phyloP scores from a whole-genome alignment of 53 echinoderm and acorn worm genomes.

The Echinometra lucunter region DNA sequence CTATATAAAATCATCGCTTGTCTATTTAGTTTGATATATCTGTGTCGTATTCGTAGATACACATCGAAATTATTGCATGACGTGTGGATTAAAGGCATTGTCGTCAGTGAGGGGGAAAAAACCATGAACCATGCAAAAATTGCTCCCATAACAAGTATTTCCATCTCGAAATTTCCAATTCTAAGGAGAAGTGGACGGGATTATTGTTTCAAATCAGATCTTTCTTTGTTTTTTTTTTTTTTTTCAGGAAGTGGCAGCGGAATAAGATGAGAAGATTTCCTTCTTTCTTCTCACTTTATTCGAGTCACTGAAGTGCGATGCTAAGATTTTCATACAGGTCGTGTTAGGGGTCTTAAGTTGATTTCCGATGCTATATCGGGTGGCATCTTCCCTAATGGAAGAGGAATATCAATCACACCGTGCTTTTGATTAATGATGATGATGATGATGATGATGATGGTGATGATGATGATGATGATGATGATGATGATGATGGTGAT shows the following conservation, averaged over 20 bases:
- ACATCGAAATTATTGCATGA: slow-evolving; percentile 57
- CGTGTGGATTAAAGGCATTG: slow-evolving; percentile 36
- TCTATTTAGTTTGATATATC: neutral
- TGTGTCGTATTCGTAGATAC: slow-evolving; percentile 16
- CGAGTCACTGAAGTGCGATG: neutral
- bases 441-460: too few species aligned
- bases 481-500: too few species aligned
- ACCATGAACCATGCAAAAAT: neutral
- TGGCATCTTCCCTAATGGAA: neutral
- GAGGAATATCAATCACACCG: neutral
- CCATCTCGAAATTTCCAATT: slow-evolving; percentile 2
- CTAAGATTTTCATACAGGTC: neutral
- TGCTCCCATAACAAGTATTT: slow-evolving; percentile 1
- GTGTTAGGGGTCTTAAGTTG: neutral
- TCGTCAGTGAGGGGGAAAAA: slow-evolving; percentile 28
- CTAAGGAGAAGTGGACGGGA: neutral
- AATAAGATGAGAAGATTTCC: slow-evolving; percentile 30
- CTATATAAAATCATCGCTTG: neutral
- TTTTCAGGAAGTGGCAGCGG: neutral
- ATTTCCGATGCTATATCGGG: neutral
- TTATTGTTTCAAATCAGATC: slow-evolving; percentile 34
- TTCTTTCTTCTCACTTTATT: neutral
- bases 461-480: too few species aligned
- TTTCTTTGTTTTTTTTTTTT: neutral
- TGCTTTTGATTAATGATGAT: neutral